Conservation (phyloP, 2,113 vertebrate species). For the Propithecus coquereli region DNA sequence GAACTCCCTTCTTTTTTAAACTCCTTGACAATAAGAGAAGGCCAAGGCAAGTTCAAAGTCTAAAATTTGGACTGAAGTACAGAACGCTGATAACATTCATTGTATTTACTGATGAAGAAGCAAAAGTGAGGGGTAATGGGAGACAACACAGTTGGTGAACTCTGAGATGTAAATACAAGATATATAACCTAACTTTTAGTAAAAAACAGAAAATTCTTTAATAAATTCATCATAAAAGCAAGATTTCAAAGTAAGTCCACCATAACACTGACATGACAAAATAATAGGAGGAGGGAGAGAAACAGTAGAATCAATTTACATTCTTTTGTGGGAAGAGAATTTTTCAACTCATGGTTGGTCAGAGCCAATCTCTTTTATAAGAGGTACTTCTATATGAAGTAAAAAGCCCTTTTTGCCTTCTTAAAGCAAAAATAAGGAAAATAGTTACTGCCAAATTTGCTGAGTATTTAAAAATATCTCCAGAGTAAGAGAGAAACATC, state of each 20-base stretch:
- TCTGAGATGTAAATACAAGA: not conserved
- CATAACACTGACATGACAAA: not conserved
- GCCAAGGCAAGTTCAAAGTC: not conserved
- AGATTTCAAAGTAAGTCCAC: not conserved
- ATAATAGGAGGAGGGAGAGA: not conserved
- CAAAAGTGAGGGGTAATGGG: not conserved
- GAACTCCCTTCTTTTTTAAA: not conserved
- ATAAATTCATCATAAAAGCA: not conserved
- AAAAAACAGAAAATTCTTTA: not conserved
- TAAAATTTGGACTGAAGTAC: not conserved
- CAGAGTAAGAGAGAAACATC: not conserved
- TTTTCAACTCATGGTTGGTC: not conserved
- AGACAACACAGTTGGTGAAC: not conserved
- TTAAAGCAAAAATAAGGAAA: slow-evolving; percentile 30
- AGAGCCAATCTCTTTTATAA: not conserved
- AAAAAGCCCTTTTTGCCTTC: not conserved
- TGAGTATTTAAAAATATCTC: not conserved
- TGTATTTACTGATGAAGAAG: slow-evolving; percentile 11
- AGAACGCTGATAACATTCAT: not conserved
- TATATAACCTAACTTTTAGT: not conserved
- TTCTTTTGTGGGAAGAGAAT: not conserved
- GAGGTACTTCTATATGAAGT: not conserved
- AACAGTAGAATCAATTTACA: not conserved
- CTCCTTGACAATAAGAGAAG: not conserved
- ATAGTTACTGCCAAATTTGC: not conserved